These are phyloP conservation scores for Hirtodrosophila cameraria DNA, from an alignment of 2,888 invertebrate species.

Conservation along the genomic window DNA sequence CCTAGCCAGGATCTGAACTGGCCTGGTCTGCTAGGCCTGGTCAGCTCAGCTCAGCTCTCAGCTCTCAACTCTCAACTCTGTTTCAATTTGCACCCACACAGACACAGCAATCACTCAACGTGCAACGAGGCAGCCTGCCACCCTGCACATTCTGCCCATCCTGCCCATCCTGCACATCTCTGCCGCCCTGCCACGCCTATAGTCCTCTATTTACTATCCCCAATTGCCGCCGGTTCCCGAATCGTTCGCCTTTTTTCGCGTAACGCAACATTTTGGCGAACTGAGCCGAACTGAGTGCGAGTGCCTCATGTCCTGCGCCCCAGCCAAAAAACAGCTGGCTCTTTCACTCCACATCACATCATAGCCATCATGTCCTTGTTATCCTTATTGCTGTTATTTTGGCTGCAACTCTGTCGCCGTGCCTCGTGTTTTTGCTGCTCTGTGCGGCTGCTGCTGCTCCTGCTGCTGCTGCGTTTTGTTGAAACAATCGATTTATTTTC, in stretches of 20 bases:
- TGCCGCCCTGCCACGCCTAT: conserved; percentile 21
- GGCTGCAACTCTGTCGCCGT: conserved; percentile 57
- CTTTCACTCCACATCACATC: conserved; percentile 48
- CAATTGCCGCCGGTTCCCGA: conserved; percentile 37
- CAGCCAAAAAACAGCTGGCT: conserved; percentile 40
- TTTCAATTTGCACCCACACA: conserved; percentile 76
- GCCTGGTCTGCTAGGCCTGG: conserved; percentile 11
- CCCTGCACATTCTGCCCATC: no score
- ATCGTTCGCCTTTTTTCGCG: conserved; percentile 66
- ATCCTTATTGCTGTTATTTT: conserved; percentile 51
- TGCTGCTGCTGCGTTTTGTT: conserved; percentile 76
- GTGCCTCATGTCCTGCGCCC: not conserved
- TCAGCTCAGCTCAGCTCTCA: conserved; percentile 21
- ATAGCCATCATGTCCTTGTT: conserved; percentile 47
- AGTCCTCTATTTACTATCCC: conserved; percentile 21
- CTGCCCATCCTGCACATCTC: no score
- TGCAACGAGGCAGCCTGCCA: conserved; percentile 41
- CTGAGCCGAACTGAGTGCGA: conserved; percentile 31
- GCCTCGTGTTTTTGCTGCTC: conserved; percentile 48
- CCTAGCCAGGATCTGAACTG: conserved; percentile 6
- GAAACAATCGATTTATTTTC: conserved; percentile 82
- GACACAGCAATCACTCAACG: conserved; percentile 67
- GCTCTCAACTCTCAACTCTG: conserved; percentile 58
- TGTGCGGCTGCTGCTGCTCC: no score
- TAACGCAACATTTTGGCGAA: conserved; percentile 60